These are phyloP conservation scores for Cirrhinus mrigala DNA, from an alignment of 2,797 vertebrate genomes.

Conservation along the genomic window DNA sequence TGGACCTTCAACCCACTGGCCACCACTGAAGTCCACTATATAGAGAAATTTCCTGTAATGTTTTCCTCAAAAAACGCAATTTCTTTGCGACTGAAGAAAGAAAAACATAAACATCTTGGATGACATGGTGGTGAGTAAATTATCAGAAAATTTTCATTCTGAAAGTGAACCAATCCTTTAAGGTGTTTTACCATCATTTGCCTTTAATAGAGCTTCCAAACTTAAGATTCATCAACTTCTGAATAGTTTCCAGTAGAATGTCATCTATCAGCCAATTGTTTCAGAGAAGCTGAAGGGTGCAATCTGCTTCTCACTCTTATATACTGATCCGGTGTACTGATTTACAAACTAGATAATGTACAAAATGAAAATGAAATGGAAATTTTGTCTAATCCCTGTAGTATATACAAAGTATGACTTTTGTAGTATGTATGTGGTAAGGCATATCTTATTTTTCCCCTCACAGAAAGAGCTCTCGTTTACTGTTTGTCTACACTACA, in stretches of 20 bases:
- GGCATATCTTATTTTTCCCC: conserved; percentile 26
- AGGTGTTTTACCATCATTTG: neutral
- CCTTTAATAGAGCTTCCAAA: neutral
- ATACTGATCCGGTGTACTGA: too few species aligned
- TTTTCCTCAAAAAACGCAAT: too few species aligned
- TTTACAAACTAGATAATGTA: too few species aligned
- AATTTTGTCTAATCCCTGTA: neutral
- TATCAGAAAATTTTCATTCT: too few species aligned
- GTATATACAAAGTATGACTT: too few species aligned
- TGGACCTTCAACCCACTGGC: too few species aligned
- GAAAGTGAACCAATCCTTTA: too few species aligned
- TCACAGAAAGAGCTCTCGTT: conserved; percentile 83
- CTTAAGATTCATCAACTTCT: neutral
- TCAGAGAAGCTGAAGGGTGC: neutral
- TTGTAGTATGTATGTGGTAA: neutral
- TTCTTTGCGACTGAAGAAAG: too few species aligned
- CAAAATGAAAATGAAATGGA: neutral
- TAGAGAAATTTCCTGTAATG: too few species aligned
- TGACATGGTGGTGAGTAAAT: too few species aligned
- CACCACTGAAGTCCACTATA: too few species aligned
- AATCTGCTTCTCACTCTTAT: neutral
- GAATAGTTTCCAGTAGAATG: neutral
- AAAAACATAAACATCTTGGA: too few species aligned
- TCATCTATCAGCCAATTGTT: neutral
- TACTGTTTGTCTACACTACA: conserved; percentile 83